Percentiles rank a stretch among this genome's conserved stretches.
phyloP scores from a whole-genome alignment of 2,113 vertebrate species.

The Megaceryle maxima region DNA sequence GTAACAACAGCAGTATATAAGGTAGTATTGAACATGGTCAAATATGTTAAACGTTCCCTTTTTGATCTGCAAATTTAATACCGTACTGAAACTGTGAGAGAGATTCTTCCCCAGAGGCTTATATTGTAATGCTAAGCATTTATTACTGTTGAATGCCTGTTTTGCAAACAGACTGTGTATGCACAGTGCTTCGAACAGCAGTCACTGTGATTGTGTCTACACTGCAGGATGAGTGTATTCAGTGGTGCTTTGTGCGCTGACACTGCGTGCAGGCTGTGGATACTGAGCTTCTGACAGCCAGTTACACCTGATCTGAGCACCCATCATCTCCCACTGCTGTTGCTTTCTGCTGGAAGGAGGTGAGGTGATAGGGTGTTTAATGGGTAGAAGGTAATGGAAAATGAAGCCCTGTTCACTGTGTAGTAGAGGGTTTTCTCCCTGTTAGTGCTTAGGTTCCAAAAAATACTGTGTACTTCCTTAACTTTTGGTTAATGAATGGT shows the following conservation, averaged over 20 bases:
- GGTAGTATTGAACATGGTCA: background rate
- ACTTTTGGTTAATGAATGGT: background rate
- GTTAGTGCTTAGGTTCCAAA: background rate
- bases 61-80: background rate
- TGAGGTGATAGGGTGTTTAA: background rate
- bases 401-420: background rate
- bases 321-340: background rate
- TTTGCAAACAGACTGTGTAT: background rate
- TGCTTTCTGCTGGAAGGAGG: background rate
- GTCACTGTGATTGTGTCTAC: rapidly evolving
- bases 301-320: background rate
- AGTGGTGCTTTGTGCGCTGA: rapidly evolving
- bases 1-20: rapidly evolving
- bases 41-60: background rate
- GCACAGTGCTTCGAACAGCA: background rate
- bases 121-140: background rate
- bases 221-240: rapidly evolving
- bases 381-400: background rate
- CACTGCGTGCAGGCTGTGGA: background rate
- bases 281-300: background rate
- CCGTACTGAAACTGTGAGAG: background rate
- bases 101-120: background rate
- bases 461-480: background rate
- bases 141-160: background rate
- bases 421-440: background rate